These are phyloP conservation scores for Rhadina sibilatrix DNA, from an alignment of 2,113 vertebrate species.

Conservation along the genomic window DNA sequence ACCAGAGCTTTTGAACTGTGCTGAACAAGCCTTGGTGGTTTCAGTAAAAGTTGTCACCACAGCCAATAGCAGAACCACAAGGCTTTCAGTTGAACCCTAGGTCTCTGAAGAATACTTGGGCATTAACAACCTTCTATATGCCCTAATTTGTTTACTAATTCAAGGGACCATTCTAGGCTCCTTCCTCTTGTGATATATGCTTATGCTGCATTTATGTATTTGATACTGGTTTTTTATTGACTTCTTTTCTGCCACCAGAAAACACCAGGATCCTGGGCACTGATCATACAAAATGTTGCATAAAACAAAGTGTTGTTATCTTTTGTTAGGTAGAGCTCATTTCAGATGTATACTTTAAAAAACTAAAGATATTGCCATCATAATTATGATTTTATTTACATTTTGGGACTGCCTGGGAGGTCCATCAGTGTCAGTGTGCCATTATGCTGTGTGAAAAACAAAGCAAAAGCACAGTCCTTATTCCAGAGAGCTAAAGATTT, in stretches of 20 bases:
- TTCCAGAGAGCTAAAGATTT: background rate
- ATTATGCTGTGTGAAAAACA: background rate
- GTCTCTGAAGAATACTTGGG: background rate
- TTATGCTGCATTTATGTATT: background rate
- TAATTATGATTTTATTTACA: background rate
- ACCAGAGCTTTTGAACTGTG: background rate
- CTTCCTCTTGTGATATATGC: background rate
- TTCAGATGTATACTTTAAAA: background rate
- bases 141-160: background rate
- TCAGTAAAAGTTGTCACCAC: background rate
- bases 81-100: background rate
- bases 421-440: background rate
- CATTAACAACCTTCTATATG: background rate
- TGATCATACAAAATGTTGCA: background rate
- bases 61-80: background rate
- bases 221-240: background rate
- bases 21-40: background rate
- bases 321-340: background rate
- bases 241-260: background rate
- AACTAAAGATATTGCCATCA: rapidly evolving
- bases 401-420: background rate
- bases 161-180: background rate
- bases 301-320: background rate
- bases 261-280: background rate
- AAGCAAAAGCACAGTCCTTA: background rate